Evolutionary conservation across 1,140 invertebrate genomes (phyloP).

Genomic region (Antheraea mylitta): DNA sequence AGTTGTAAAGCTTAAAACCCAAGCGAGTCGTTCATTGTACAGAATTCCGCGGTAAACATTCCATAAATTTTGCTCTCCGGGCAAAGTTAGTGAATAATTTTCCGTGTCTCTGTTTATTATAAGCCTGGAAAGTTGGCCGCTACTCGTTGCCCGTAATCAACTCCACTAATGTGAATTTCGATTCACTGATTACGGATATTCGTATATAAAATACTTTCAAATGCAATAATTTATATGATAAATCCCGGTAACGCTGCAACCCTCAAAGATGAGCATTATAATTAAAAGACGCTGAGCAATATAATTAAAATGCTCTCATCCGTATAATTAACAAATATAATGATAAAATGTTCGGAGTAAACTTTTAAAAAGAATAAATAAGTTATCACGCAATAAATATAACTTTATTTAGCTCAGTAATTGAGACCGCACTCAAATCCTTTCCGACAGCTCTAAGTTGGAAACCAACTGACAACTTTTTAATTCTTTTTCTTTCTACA

Average conservation of each 20-base stretch:
- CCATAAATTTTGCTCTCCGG: slow-evolving; percentile 68
- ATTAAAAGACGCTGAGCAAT: slow-evolving; percentile 10
- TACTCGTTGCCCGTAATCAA: slow-evolving; percentile 56
- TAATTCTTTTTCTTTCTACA: slow-evolving; percentile 37
- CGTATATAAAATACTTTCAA: slow-evolving; percentile 12
- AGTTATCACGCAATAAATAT: slow-evolving; percentile 40
- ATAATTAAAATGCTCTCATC: slow-evolving; percentile 7
- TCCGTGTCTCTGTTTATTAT: slow-evolving; percentile 69
- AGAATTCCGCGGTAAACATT: slow-evolving; percentile 67
- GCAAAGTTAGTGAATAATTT: slow-evolving; percentile 71
- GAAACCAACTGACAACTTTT: slow-evolving; percentile 43
- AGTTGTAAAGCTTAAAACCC: slow-evolving; percentile 65
- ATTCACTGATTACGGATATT: slow-evolving; percentile 39
- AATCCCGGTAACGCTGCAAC: neutral
- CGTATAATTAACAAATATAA: slow-evolving; percentile 11
- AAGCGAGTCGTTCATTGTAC: slow-evolving; percentile 65
- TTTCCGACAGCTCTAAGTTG: slow-evolving; percentile 52
- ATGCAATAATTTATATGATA: slow-evolving; percentile 6
- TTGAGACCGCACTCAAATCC: slow-evolving; percentile 50
- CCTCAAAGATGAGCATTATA: slow-evolving; percentile 3
- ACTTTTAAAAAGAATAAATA: slow-evolving; percentile 31
- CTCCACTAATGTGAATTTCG: slow-evolving; percentile 42
- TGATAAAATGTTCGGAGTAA: slow-evolving; percentile 23
- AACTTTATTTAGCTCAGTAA: slow-evolving; percentile 48
- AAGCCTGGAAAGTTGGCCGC: slow-evolving; percentile 52